Conservation (phyloP, 1,140 invertebrate genomes). For the Zophobas morio region DNA sequence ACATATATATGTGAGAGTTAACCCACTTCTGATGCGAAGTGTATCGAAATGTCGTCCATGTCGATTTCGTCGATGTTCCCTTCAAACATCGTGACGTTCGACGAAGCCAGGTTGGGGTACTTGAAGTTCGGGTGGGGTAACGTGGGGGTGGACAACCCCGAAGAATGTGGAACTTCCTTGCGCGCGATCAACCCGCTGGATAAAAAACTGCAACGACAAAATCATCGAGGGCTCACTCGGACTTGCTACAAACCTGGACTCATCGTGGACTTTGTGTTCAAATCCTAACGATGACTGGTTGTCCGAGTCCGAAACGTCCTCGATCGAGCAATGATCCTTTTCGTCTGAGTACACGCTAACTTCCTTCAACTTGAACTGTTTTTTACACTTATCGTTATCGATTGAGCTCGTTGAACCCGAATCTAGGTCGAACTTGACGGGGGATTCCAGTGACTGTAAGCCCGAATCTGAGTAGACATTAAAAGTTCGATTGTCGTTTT, state of each 20-base stretch:
- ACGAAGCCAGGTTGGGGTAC: background rate
- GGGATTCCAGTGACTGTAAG: background rate
- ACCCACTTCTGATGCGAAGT: conserved; percentile 1
- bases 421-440: conserved; percentile 1
- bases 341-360: conserved; percentile 27
- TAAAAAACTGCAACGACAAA: conserved; percentile 78
- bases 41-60: conserved; percentile 28
- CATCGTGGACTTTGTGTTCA: background rate
- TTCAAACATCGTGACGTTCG: conserved; percentile 26
- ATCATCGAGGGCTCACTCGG: background rate
- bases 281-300: conserved; percentile 11
- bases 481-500: background rate
- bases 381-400: conserved; percentile 35
- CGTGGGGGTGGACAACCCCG: conserved; percentile 71
- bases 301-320: conserved; percentile 39
- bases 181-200: conserved; percentile 93
- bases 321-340: conserved; percentile 40
- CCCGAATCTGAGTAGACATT: conserved; percentile 31
- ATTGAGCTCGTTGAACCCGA: conserved; percentile 26
- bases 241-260: conserved; percentile 5
- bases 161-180: conserved; percentile 94
- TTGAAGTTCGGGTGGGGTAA: conserved; percentile 10
- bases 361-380: conserved; percentile 10
- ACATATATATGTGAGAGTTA: background rate
- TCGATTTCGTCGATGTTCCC: conserved; percentile 47